A percentile compares a stretch with the other conserved stretches of the same genome.
phyloP scores from a whole-genome alignment of 2,113 vertebrate species.

The Centropus unirufus region DNA sequence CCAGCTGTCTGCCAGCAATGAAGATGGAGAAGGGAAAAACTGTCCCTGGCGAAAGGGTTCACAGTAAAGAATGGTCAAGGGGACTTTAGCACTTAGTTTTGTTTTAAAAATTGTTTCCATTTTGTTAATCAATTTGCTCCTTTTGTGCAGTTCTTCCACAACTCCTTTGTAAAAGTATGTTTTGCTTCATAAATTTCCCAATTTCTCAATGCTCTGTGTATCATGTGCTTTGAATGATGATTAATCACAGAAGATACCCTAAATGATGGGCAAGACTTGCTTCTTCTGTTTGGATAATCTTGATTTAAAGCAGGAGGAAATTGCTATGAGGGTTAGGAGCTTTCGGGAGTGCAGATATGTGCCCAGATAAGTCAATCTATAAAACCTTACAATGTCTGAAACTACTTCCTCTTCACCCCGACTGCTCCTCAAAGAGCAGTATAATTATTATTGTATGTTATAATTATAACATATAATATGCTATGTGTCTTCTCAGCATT shows the following conservation, averaged over 20 bases:
- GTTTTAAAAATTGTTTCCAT: not conserved
- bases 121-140: not conserved
- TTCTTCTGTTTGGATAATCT: not conserved
- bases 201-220: not conserved
- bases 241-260: not conserved
- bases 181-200: not conserved
- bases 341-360: not conserved
- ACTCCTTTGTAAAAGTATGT: not conserved
- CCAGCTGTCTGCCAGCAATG: not conserved
- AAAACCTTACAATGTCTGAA: not conserved
- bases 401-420: not conserved
- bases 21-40: not conserved
- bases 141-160: not conserved
- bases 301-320: not conserved
- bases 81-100: not conserved
- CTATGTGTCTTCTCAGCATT: not conserved
- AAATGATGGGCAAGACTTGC: not conserved
- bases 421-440: not conserved
- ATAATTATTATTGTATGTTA: not conserved
- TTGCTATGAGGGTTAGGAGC: not conserved
- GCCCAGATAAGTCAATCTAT: not conserved
- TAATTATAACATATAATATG: no score
- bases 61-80: rapidly evolving
- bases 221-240: not conserved
- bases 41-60: not conserved